A percentile compares a stretch with the other conserved stretches of the same genome.
These are phyloP conservation scores for Parus major DNA, from an alignment of 2,113 vertebrate genomes.

Conservation along the genomic window DNA sequence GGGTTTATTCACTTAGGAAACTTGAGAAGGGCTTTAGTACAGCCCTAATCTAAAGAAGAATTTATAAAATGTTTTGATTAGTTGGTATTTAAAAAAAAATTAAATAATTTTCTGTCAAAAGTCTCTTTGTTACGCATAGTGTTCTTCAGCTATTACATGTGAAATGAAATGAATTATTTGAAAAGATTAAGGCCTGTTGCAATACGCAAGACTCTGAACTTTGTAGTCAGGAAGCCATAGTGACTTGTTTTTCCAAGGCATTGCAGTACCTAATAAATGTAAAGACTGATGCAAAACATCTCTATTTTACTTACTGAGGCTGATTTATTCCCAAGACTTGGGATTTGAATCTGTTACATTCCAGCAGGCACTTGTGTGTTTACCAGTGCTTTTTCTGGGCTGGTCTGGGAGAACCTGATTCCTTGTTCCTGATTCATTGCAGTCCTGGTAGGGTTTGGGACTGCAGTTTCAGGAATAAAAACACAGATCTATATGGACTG, in stretches of 20 bases:
- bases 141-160: background rate
- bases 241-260: background rate
- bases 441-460: background rate
- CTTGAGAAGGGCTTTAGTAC: background rate
- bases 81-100: background rate
- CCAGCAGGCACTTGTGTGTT: background rate
- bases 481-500: background rate
- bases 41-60: background rate
- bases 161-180: background rate
- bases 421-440: background rate
- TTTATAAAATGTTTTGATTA: background rate
- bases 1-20: background rate
- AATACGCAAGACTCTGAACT: background rate
- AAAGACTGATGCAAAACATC: background rate
- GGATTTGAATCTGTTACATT: background rate
- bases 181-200: background rate
- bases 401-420: background rate
- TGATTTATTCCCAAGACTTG: background rate
- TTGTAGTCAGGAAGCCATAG: background rate
- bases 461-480: background rate
- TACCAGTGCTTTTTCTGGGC: background rate
- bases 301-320: background rate
- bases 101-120: background rate
- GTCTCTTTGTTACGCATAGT: background rate
- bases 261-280: background rate